These are phyloP conservation scores for Mus caroli DNA, from an alignment of 2,797 vertebrate species.

Conservation along the genomic window DNA sequence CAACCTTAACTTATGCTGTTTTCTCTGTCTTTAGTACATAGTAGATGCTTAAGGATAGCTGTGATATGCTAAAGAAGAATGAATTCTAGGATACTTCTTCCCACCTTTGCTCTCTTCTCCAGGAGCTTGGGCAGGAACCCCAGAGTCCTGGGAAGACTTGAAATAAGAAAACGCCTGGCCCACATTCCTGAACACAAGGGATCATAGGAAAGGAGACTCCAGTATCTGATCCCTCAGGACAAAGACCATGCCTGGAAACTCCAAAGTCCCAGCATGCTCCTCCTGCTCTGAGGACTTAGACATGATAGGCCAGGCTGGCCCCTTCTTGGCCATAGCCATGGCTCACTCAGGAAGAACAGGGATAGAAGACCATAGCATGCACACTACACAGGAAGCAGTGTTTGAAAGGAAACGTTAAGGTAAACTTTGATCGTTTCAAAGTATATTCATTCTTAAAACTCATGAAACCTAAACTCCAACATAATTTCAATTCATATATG, in stretches of 20 bases:
- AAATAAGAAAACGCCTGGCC: not conserved
- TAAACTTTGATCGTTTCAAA: not conserved
- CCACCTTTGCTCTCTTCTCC: not conserved
- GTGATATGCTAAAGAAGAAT: not conserved
- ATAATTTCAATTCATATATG: not conserved
- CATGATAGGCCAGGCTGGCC: not conserved
- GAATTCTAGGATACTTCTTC: not conserved
- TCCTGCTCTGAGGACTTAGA: not conserved
- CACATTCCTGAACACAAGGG: not conserved
- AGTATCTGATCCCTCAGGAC: not conserved
- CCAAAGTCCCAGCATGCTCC: not conserved
- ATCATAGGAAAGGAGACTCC: not conserved
- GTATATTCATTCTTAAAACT: conserved; percentile 14
- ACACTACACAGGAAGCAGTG: not conserved
- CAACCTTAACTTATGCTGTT: not conserved
- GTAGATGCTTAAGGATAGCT: not conserved
- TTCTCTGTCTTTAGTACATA: not conserved
- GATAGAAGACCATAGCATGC: too few relatives aligned
- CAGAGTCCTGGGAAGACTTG: not conserved
- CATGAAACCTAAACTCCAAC: conserved; percentile 8
- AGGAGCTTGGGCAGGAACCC: not conserved
- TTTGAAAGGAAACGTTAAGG: conserved; percentile 22
- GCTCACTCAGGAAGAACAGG: not conserved
- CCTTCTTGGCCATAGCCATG: not conserved
- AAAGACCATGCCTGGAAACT: not conserved